A percentile compares a stretch with the other conserved stretches of the same genome.
These are phyloP conservation scores for Semotilus atromaculatus DNA, from an alignment of 2,797 vertebrate species.

Conservation along the genomic window DNA sequence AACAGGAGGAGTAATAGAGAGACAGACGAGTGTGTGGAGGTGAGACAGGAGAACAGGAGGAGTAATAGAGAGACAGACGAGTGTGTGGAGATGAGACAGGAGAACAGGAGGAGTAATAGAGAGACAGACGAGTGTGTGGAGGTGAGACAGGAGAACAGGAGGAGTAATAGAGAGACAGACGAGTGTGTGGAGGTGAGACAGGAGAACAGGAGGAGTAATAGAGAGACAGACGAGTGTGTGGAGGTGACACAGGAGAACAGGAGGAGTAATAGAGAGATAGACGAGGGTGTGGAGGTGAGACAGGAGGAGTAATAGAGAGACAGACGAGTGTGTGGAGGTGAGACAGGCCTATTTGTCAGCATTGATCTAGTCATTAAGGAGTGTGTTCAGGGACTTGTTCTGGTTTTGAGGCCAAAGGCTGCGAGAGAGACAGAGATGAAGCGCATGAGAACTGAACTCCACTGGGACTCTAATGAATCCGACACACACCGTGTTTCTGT, in stretches of 20 bases:
- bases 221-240: not conserved
- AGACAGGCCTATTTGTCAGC: conserved; percentile 79
- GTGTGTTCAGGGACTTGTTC: conserved; percentile 80
- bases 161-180: not conserved
- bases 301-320: not conserved
- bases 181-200: not conserved
- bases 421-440: conserved; percentile 63
- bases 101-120: not conserved
- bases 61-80: not conserved
- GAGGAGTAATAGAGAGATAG: not conserved
- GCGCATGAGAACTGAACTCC: not conserved
- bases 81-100: not conserved
- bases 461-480: conserved; percentile 17
- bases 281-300: not conserved
- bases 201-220: not conserved
- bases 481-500: conserved; percentile 39
- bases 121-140: not conserved
- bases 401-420: conserved; percentile 82
- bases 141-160: not conserved
- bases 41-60: not conserved
- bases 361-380: conserved; percentile 84
- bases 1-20: conserved; percentile 64
- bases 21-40: not conserved
- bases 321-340: fast-evolving
- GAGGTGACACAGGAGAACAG: not conserved